Evolutionary conservation across 2,113 vertebrate species (phyloP).

Genomic region (Amia ocellicauda): DNA sequence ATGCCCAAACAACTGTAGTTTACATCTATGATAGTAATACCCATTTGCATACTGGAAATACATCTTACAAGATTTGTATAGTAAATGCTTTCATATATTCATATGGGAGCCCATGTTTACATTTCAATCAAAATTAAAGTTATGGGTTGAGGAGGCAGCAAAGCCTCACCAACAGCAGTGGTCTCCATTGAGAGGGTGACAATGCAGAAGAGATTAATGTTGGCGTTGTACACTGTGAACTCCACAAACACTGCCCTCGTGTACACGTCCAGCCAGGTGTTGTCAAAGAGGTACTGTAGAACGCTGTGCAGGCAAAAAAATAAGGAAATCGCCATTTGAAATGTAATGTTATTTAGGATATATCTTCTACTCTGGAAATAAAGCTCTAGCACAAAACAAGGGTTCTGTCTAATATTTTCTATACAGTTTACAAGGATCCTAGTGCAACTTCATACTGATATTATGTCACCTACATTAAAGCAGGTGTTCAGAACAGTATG

Average conservation of each 20-base stretch:
- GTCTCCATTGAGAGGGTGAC: conserved; percentile 83
- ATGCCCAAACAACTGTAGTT: background rate
- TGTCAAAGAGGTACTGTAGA: conserved; percentile 80
- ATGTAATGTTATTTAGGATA: too few relatives aligned
- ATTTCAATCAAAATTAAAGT: background rate
- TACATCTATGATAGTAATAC: background rate
- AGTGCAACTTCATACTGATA: too few relatives aligned
- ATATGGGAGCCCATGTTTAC: background rate
- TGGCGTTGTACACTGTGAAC: conserved; percentile 94
- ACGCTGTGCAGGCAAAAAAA: conserved; percentile 58
- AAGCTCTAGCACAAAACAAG: too few relatives aligned
- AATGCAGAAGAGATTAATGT: conserved; percentile 90
- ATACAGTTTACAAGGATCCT: too few relatives aligned
- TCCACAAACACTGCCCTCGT: conserved; percentile 88
- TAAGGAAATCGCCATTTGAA: too few relatives aligned
- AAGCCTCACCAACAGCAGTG: conserved; percentile 73
- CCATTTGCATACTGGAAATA: too few relatives aligned
- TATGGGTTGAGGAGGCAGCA: background rate
- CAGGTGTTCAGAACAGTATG: too few relatives aligned
- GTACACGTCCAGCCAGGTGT: conserved; percentile 81
- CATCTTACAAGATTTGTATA: too few relatives aligned
- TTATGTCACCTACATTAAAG: too few relatives aligned
- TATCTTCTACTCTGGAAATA: too few relatives aligned
- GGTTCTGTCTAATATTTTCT: too few relatives aligned
- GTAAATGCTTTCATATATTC: too few relatives aligned